Conservation (phyloP, 2,888 invertebrate genomes). For the Siphlonurus alternatus region DNA sequence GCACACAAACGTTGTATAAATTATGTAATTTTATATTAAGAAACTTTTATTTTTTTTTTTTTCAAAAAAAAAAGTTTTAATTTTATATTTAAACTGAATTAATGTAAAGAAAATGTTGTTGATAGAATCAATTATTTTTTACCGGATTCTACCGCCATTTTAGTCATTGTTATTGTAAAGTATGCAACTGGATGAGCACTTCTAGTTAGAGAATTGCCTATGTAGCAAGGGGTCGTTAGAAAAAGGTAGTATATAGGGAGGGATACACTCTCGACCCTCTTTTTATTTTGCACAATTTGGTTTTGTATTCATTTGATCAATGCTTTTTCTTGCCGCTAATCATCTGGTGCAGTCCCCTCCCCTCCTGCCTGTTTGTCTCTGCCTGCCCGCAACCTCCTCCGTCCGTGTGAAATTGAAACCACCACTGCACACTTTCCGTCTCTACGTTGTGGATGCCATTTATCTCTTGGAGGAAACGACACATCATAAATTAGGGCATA, state of each 20-base stretch:
- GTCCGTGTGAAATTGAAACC: background rate
- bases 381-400: background rate
- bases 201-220: background rate
- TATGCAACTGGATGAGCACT: background rate
- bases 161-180: background rate
- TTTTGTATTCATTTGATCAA: too few relatives aligned
- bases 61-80: background rate
- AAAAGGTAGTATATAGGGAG: too few relatives aligned
- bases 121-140: background rate
- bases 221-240: background rate
- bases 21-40: background rate
- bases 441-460: background rate
- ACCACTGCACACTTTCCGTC: background rate
- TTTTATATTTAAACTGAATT: background rate
- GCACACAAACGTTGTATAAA: background rate
- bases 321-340: background rate
- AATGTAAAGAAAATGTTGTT: background rate
- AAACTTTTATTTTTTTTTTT: background rate
- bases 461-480: conserved; percentile 10
- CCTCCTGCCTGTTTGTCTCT: background rate
- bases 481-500: conserved; percentile 13
- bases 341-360: background rate
- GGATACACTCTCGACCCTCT: too few relatives aligned
- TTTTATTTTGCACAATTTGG: background rate
- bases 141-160: too few relatives aligned